Evolutionary conservation across 2,797 vertebrate genomes (phyloP).

Genomic region (Epinephelus coioides): DNA sequence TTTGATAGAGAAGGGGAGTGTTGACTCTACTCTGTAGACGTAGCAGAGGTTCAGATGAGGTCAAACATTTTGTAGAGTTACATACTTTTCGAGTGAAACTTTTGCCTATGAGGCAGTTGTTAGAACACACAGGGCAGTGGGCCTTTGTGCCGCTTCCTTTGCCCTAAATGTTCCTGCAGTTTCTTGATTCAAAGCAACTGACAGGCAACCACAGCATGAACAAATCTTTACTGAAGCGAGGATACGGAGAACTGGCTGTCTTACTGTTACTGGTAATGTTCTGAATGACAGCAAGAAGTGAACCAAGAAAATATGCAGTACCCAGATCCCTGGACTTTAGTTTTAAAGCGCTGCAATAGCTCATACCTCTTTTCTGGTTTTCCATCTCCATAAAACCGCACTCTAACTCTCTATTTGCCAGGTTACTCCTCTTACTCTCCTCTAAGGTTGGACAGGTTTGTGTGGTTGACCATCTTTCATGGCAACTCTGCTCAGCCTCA

Average conservation of each 20-base stretch:
- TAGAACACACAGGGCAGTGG: background rate
- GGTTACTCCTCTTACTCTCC: constrained; percentile 16
- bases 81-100: constrained; percentile 14
- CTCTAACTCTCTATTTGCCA: constrained; percentile 29
- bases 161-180: constrained; percentile 2
- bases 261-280: constrained; percentile 6
- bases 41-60: constrained; percentile 26
- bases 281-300: background rate
- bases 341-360: constrained; percentile 17
- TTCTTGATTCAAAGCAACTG: constrained; percentile 41
- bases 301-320: constrained; percentile 18
- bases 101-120: constrained; percentile 19
- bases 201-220: constrained; percentile 41
- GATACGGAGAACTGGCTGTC: constrained; percentile 8
- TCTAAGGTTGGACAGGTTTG: constrained; percentile 27
- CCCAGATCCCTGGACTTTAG: background rate
- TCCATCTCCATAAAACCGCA: constrained; percentile 21
- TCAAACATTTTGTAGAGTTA: constrained; percentile 14
- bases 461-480: constrained; percentile 41
- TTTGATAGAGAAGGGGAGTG: constrained; percentile 9
- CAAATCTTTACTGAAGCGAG: constrained; percentile 40
- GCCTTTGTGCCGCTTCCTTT: constrained; percentile 1
- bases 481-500: constrained; percentile 11
- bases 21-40: constrained; percentile 15
- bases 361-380: constrained; percentile 17